Conservation (phyloP, 2,113 vertebrate genomes). For the Micromys minutus region DNA sequence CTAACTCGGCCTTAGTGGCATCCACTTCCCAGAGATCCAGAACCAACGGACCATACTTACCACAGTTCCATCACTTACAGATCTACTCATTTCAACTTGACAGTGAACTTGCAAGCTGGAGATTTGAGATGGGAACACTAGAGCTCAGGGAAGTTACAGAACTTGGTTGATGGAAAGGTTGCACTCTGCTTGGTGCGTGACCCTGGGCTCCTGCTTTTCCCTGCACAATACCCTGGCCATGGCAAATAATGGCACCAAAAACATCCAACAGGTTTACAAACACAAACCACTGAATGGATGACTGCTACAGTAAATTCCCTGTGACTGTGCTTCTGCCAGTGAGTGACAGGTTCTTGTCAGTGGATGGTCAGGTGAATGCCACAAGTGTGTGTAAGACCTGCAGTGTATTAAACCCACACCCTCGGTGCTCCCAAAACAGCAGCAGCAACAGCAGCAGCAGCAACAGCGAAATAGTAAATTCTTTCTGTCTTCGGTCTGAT, state of each 20-base stretch:
- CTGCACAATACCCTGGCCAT: neutral
- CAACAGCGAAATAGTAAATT: neutral
- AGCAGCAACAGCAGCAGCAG: neutral
- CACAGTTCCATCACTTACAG: neutral
- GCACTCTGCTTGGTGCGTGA: neutral
- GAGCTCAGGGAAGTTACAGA: neutral
- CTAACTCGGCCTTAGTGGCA: neutral
- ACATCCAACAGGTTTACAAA: neutral
- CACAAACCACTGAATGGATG: neutral
- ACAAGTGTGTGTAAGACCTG: neutral
- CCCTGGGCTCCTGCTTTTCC: neutral
- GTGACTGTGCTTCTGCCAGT: neutral
- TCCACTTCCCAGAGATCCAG: neutral
- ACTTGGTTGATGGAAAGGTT: neutral
- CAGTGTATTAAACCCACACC: neutral
- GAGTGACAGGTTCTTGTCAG: neutral
- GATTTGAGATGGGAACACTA: neutral
- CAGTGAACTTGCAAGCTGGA: neutral
- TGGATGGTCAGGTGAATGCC: neutral
- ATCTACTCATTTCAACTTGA: neutral
- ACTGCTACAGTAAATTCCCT: accelerated
- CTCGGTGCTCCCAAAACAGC: neutral
- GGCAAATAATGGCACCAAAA: neutral
- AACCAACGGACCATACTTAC: neutral
- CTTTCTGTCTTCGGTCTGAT: neutral